A percentile compares a stretch with the other conserved stretches of the same genome.
Evolutionary conservation across 2,888 invertebrate species (phyloP).

Genomic region (Heliconius erato): DNA sequence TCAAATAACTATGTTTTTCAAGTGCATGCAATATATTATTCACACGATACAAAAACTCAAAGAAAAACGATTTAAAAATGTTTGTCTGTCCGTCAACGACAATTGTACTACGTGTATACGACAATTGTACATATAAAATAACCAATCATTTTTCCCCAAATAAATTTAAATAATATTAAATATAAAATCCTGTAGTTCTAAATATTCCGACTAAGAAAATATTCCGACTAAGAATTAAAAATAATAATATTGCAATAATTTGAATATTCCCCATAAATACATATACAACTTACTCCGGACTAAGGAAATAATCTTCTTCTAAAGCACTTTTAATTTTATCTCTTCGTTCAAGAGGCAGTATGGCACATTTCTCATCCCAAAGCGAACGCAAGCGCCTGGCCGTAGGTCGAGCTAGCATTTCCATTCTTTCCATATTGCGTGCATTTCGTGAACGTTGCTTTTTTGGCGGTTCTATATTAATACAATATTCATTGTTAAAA

Average conservation of each 20-base stretch:
- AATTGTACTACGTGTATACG: too few relatives aligned
- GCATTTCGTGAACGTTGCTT: conserved; percentile 59
- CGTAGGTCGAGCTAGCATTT: conserved; percentile 83
- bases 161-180: too few relatives aligned
- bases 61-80: too few relatives aligned
- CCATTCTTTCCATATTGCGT: conserved; percentile 77
- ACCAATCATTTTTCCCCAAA: too few relatives aligned
- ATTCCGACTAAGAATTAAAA: background rate
- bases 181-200: too few relatives aligned
- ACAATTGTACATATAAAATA: too few relatives aligned
- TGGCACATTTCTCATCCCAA: conserved; percentile 82
- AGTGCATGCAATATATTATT: too few relatives aligned
- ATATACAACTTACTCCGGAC: conserved; percentile 73
- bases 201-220: background rate
- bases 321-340: conserved; percentile 84
- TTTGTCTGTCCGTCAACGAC: too few relatives aligned
- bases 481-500: background rate
- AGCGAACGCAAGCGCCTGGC: conserved; percentile 80
- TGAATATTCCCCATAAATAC: background rate
- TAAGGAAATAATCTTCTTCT: conserved; percentile 84
- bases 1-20: too few relatives aligned
- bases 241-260: background rate
- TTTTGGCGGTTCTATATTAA: conserved; percentile 47
- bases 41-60: too few relatives aligned
- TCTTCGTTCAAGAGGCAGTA: conserved; percentile 78